A percentile compares a stretch with the other conserved stretches of the same genome.
Evolutionary conservation across 1,140 invertebrate species (phyloP).

Genomic region (Pygmarrhopalites habei): DNA sequence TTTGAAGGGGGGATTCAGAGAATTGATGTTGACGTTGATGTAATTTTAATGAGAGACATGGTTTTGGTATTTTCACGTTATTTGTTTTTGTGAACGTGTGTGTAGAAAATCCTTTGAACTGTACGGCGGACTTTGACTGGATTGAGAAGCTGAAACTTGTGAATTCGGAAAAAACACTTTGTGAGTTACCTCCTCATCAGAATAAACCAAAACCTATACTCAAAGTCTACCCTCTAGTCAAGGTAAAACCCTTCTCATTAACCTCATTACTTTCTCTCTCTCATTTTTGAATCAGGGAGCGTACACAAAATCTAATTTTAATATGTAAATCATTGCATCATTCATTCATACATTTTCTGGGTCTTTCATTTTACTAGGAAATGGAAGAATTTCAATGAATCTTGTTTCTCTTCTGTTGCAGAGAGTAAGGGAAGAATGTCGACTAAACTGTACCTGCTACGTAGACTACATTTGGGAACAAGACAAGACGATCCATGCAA

Average conservation of each 20-base stretch:
- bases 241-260: too few species aligned
- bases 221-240: constrained; percentile 34
- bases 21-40: too few species aligned
- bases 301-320: neutral
- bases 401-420: constrained; percentile 16
- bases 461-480: constrained; percentile 39
- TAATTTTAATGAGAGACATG: too few species aligned
- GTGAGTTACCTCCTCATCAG: constrained; percentile 36
- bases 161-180: constrained; percentile 28
- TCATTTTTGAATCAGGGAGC: too few species aligned
- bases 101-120: constrained; percentile 39
- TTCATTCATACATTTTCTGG: too few species aligned
- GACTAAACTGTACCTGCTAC: constrained; percentile 33
- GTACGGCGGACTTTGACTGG: constrained; percentile 35
- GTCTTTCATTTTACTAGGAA: neutral
- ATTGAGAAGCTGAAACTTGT: constrained; percentile 22
- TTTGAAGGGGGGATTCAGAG: too few species aligned
- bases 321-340: too few species aligned
- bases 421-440: constrained; percentile 36
- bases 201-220: constrained; percentile 38
- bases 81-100: constrained; percentile 3
- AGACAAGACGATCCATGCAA: constrained; percentile 28
- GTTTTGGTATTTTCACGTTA: too few species aligned
- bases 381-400: neutral
- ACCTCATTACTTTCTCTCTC: too few species aligned